Base-by-base conservation (phyloP, 2,113 vertebrate species). In the Thryonomys swinderianus region DNA sequence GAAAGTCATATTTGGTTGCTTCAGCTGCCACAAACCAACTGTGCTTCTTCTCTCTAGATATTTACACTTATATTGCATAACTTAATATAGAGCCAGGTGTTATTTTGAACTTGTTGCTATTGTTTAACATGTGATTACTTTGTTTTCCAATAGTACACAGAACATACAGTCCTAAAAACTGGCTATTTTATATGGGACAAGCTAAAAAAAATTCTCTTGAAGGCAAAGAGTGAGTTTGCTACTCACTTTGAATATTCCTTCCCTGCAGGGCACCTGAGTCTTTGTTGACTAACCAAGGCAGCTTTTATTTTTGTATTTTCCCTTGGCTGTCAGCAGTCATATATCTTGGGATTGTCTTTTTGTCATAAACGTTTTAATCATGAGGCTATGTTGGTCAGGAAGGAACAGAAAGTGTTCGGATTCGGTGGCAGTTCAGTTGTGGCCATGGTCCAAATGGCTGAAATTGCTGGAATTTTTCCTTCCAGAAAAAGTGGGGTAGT, bases 401-500 rank as follows among this genome's bases (percentile, higher is more conserved):
- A 96, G 95, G 27, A 67, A 17, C 37, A 37, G 3, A 1, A 61
- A 66, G 34, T 45, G 32, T 13, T 13, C 7, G 51, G 48, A 27
- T 1, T 45, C 32, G 34, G 45, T 71, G 40, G 78, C 32, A 51
- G 61, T 18, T 85, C 51, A 83, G 83, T 61, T 80, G 13, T 64
- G 85, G 90, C 66, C 81, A 76, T 48, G 67, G 88, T 93, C 32
- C 82, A 92, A 92, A 83, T 34, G 45, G 62, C 78, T 95, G 45
- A 93, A 92, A 62, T 17, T 79, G n/a, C 66, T 85, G 32, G 21
- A 85, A 84, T 45, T 66, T 90, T 93, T 80, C 62, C 57, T 71
- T 92, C 74, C 45, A 82, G 73, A 91, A 94, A n/a, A 94, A 93
- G 37, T 87, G 40, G 97, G 59, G 76, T 85, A 76, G 90, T 95